Evolutionary conservation across 2,797 vertebrate genomes (phyloP).

Genomic region (Silurus lanzhouensis): DNA sequence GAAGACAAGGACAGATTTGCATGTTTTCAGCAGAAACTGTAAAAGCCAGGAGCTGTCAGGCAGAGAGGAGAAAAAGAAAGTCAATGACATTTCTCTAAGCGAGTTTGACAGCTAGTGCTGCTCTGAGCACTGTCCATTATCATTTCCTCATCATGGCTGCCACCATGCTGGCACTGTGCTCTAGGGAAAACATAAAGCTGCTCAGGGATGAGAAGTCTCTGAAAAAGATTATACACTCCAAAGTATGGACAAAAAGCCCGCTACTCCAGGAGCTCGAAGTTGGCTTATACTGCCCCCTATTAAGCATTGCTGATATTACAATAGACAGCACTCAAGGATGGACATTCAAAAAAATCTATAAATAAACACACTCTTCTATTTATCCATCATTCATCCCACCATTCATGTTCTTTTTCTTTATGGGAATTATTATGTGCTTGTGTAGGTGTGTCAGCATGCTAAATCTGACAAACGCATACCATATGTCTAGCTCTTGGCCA

Average conservation of each 20-base stretch:
- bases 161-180: slow-evolving; percentile 57
- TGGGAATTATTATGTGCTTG: slow-evolving; percentile 24
- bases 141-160: slow-evolving; percentile 73
- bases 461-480: slow-evolving; percentile 39
- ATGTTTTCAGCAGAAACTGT: slow-evolving; percentile 42
- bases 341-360: slow-evolving; percentile 28
- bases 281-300: slow-evolving; percentile 70
- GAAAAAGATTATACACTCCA: slow-evolving; percentile 24
- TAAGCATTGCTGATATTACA: slow-evolving; percentile 60
- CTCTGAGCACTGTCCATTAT: slow-evolving; percentile 68
- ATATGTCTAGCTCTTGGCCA: slow-evolving; percentile 40
- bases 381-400: slow-evolving; percentile 19
- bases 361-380: not conserved
- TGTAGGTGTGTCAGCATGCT: slow-evolving; percentile 28
- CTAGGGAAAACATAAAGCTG: slow-evolving; percentile 54
- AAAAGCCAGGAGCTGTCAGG: slow-evolving; percentile 28
- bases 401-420: slow-evolving; percentile 19
- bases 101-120: slow-evolving; percentile 70
- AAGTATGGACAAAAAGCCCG: slow-evolving; percentile 24
- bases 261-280: slow-evolving; percentile 9
- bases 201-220: slow-evolving; percentile 23
- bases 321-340: not conserved
- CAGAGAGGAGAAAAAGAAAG: slow-evolving; percentile 62
- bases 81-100: slow-evolving; percentile 64
- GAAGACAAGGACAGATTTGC: slow-evolving; percentile 27